phyloP scores from a whole-genome alignment of 2,888 invertebrate species.

The Sminthurides aquaticus region DNA sequence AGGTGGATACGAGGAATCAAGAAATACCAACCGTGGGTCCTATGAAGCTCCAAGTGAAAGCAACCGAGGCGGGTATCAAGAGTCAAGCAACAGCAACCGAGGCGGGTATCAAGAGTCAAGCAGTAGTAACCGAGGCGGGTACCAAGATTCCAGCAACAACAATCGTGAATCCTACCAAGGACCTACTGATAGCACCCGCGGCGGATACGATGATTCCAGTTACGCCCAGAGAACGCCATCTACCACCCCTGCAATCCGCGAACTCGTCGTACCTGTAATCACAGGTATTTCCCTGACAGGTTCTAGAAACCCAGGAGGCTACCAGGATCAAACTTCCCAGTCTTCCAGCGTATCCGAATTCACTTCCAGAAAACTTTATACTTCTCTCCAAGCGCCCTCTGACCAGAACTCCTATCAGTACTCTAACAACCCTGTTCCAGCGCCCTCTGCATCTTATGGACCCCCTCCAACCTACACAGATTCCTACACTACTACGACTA shows the following conservation, averaged over 20 bases:
- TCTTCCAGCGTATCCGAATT: background rate
- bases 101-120: background rate
- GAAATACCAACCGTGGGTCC: background rate
- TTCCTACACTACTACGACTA: background rate
- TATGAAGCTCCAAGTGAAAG: background rate
- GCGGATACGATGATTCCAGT: background rate
- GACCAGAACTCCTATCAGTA: background rate
- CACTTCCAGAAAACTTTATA: constrained; percentile 1
- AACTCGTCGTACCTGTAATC: background rate
- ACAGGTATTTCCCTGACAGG: background rate
- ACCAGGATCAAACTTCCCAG: background rate
- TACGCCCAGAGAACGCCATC: background rate
- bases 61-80: background rate
- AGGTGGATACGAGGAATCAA: background rate
- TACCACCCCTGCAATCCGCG: background rate
- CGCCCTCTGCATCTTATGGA: constrained; percentile 15
- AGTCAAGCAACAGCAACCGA: background rate
- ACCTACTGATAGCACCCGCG: background rate
- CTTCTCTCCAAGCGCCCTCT: background rate
- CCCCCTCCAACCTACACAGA: constrained; percentile 4
- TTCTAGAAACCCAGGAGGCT: background rate
- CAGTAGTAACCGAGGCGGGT: background rate
- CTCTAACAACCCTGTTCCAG: background rate
- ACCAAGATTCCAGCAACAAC: background rate
- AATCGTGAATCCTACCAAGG: background rate